Evolutionary conservation across 1,140 invertebrate genomes (phyloP), one percentile per base, ranked within the genome.

Genomic region (Carposina sasakii): DNA sequence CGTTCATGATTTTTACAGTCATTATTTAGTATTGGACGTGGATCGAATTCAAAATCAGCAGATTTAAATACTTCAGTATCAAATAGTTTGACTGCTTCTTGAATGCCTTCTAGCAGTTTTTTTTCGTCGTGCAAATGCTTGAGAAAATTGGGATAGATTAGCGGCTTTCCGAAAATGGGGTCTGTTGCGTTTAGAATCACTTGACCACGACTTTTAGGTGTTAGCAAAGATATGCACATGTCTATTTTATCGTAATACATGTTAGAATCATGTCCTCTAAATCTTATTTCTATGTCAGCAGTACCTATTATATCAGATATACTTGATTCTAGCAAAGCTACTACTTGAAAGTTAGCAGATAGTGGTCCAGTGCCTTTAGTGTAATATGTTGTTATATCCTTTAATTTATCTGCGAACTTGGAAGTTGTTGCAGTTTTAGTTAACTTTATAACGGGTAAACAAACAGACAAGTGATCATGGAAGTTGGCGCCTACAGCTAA

Each of bases 61-160:
- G 68, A 64, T 36, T 79, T 82, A 37, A 88, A 88, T 0, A 84
- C 81, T 28, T 86, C 75, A 0, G 88, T 88, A 34, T 88, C 75
- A 51, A 87, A 86, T 31, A 89, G 44, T 52, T 85, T 85, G 13
- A 84, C 69, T 21, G 85, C 69, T 60, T 87, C 85, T 40, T 87
- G 85, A 39, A 88, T 71, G 16, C 92, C 93, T 58, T 93, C 90
- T 15, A 95, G 86, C 9, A 95, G 73, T 28, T 88, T 89, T 8
- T 88, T 88, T 12, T 91, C 87, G 67, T 96, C 94, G 13, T 91
- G 88, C 0, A 89, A 87, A 55, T 94, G 88, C 20, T 89, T 91
- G 16, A 96, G 82, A 70, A 96, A 96, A 63, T 92, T 93, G 0
- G 94, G 92, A 72, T 94, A 90, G 48, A 98, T 89, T 17, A 90